Percentiles rank a stretch among this genome's conserved stretches.
These are phyloP conservation scores for Bombus pascuorum DNA, from an alignment of 1,140 invertebrate genomes.

Conservation along the genomic window DNA sequence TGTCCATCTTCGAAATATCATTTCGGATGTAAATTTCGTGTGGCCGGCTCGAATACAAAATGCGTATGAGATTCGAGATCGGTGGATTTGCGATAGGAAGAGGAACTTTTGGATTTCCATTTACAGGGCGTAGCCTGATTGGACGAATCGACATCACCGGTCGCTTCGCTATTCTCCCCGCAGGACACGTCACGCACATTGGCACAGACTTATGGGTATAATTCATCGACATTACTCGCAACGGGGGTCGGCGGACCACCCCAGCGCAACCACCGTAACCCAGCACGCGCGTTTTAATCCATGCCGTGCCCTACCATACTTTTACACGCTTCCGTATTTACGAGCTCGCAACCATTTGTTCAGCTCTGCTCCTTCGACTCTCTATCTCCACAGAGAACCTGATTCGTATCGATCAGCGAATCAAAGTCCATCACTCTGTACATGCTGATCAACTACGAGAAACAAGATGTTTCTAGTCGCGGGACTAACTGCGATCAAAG, in stretches of 20 bases:
- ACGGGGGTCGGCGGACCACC: slow-evolving; percentile 61
- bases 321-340: slow-evolving; percentile 58
- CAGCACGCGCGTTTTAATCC: slow-evolving; percentile 68
- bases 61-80: slow-evolving; percentile 21
- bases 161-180: slow-evolving; percentile 55
- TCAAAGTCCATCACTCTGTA: too few relatives aligned
- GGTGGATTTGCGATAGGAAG: slow-evolving; percentile 52
- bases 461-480: too few relatives aligned
- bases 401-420: neutral
- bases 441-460: too few relatives aligned
- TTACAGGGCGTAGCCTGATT: slow-evolving; percentile 64
- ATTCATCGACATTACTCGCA: slow-evolving; percentile 74
- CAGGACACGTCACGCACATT: slow-evolving; percentile 74
- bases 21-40: slow-evolving; percentile 48
- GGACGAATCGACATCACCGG: slow-evolving; percentile 71
- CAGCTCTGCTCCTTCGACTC: slow-evolving; percentile 5
- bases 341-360: slow-evolving; percentile 44
- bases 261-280: slow-evolving; percentile 43
- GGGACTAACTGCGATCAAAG: too few relatives aligned
- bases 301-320: slow-evolving; percentile 30
- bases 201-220: slow-evolving; percentile 73
- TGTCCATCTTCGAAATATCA: slow-evolving; percentile 65
- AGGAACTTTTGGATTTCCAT: slow-evolving; percentile 66
- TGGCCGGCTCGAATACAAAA: slow-evolving; percentile 13
- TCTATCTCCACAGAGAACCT: neutral